Evolutionary conservation across 2,113 vertebrate genomes (phyloP), one percentile per base, ranked within the genome.

Genomic region (Stegastes partitus): DNA sequence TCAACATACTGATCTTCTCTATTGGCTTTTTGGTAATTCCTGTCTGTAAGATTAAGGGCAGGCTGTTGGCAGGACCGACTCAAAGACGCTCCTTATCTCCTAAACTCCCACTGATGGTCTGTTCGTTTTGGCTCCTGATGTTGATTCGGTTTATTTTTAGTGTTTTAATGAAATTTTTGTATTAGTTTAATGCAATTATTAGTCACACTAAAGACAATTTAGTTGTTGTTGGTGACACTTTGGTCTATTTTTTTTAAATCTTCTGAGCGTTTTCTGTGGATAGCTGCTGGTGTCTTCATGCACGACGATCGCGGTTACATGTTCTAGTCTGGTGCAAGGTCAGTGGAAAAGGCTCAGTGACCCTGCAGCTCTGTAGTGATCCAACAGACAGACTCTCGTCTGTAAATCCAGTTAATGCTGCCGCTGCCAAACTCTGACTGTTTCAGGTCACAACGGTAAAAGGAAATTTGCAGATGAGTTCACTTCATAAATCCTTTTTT

Each of bases 41-140:
- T 37, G 28, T 74, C 64, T 42, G 45, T 71, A 62, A 81, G 63
- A 83, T 83, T 79, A 87, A 79, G 81, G 71, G 5, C 58, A 61
- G 63, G 31, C 28, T 54, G 42, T 58, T 75, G 69, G 76, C 72
- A 72, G 50, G 63, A 34, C 56, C 0, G 45, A 68, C 14, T 84
- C 55, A 72, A 28, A 75, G 77, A 85, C 66, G 68, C 67, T n/a
- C 44, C 53, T 26, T 70, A 42, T 50, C 44, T 77, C 55, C 45
- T 66, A 21, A 57, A 68, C 28, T 56, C 73, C 49, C 37, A 39
- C 47, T 50, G 47, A 50, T 19, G 21, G 28, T 3, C 57, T 5
- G 22, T n/a, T 50, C n/a, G 2, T 50, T 21, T 50, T 50, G 23
- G 45, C 62, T 50, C 22, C 55, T 26, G 14, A 25, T 31, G 0